Evolutionary conservation across 2,888 invertebrate species (phyloP), one percentile per base, ranked within the genome.

Genomic region (Charanyca ferruginea): DNA sequence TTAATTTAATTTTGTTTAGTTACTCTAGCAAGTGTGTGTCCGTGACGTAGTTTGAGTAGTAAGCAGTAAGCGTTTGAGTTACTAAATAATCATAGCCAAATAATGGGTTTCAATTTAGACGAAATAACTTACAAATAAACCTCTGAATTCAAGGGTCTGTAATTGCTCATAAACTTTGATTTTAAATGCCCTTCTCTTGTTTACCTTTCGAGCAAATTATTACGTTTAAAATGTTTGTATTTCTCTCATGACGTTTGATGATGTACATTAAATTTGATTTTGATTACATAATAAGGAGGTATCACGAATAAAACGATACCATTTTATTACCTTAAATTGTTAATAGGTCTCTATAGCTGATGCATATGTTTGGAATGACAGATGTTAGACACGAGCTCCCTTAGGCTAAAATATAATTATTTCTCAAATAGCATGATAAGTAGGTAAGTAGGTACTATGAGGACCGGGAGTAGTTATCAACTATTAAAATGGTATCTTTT

Each of bases 181-280:
- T 90, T 85, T 86, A 90, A 89, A 87, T 47, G 64, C 67, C 32
- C 25, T 60, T 66, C 57, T 73, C 80, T 70, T 83, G 85, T 86
- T 86, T 87, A 88, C 86, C 89, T 89, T 90, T 87, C 78, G 83
- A 90, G 84, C 85, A 85, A 64, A 85, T 88, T 73, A 87, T 86
- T 85, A 86, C 86, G 87, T 87, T 87, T 85, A 83, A 80, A 85
- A 84, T 91, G 90, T 91, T 91, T 92, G 91, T 92, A 87, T 90
- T 90, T 88, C 80, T 83, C 82, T 84, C 85, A 77, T 88, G 87
- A 90, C 84, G 88, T 85, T 84, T 84, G 81, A 86, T 90, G 88
- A 90, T 92, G 91, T 88, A 86, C 88, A 83, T 85, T 79, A 87
- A 90, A 92, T 87, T 89, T 70, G 84, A 88, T 91, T 92, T 90